Evolutionary conservation across 1,140 invertebrate species (phyloP).

Genomic region (Brevipalpus yothersi): DNA sequence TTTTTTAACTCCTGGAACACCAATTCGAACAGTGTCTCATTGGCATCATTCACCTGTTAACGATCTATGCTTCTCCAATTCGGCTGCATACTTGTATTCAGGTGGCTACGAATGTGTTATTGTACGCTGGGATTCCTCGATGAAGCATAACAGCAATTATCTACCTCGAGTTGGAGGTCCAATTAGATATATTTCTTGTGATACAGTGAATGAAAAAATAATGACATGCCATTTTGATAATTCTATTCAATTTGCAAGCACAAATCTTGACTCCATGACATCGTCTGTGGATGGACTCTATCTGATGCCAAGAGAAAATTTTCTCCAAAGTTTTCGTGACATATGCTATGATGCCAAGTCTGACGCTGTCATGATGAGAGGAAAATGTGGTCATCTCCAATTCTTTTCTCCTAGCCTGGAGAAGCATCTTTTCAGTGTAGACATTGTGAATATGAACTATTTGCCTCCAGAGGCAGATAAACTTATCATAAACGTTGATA

Average conservation of each 20-base stretch:
- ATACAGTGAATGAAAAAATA: constrained; percentile 34
- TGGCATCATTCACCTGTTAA: constrained; percentile 52
- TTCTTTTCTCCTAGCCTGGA: constrained; percentile 42
- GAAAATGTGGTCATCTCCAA: constrained; percentile 47
- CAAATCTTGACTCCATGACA: constrained; percentile 3
- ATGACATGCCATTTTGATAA: constrained; percentile 45
- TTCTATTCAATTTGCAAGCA: constrained; percentile 11
- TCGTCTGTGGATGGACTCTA: constrained; percentile 1
- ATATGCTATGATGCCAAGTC: constrained; percentile 37
- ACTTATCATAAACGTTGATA: constrained; percentile 25
- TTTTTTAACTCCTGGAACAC: constrained; percentile 18
- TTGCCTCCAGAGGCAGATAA: not conserved
- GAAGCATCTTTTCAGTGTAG: constrained; percentile 28
- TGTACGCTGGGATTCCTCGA: constrained; percentile 43
- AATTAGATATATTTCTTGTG: constrained; percentile 36
- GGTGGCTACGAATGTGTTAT: constrained; percentile 50
- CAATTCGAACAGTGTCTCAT: constrained; percentile 34
- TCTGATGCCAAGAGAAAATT: not conserved
- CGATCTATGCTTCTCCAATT: constrained; percentile 37
- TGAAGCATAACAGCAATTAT: constrained; percentile 28
- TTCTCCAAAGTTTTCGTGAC: constrained; percentile 30
- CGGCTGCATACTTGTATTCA: constrained; percentile 41
- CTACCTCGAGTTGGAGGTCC: constrained; percentile 43
- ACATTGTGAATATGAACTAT: constrained; percentile 4
- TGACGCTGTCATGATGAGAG: constrained; percentile 42